Percentiles rank a stretch among this genome's conserved stretches.
Evolutionary conservation across 2,888 invertebrate genomes (phyloP).

Genomic region (Macrosoma leucophasiata): DNA sequence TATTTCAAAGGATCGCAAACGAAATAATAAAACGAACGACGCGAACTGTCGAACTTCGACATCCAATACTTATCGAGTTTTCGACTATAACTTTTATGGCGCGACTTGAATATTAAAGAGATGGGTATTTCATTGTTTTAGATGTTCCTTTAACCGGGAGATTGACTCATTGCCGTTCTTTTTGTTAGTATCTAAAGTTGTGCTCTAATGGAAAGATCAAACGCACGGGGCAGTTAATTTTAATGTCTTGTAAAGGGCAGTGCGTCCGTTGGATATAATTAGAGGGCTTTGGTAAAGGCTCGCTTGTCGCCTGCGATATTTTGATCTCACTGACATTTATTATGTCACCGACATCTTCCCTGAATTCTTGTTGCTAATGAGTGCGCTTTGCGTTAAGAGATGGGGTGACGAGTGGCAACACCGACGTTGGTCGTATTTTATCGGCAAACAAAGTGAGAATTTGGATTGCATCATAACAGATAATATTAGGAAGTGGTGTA

Average conservation of each 20-base stretch:
- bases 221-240: constrained; percentile 69
- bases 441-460: too few species aligned
- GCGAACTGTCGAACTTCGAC: constrained; percentile 28
- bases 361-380: too few species aligned
- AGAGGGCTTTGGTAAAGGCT: constrained; percentile 57
- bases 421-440: too few species aligned
- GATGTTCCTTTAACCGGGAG: constrained; percentile 27
- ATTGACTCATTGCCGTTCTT: constrained; percentile 60
- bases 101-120: too few species aligned
- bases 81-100: too few species aligned
- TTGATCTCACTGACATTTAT: constrained; percentile 64
- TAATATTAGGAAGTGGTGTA: too few species aligned
- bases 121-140: constrained; percentile 3
- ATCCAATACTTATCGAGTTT: constrained; percentile 34
- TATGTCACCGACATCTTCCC: constrained; percentile 55
- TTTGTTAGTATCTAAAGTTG: constrained; percentile 65
- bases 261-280: constrained; percentile 67
- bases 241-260: constrained; percentile 70
- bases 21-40: constrained; percentile 27
- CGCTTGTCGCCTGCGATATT: constrained; percentile 49
- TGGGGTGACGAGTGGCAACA: too few species aligned
- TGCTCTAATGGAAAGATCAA: constrained; percentile 74
- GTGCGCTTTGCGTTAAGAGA: too few species aligned
- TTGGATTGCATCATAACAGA: too few species aligned
- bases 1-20: constrained; percentile 37